These are phyloP conservation scores for Eulemur coronatus DNA, from an alignment of 2,797 vertebrate species.

Conservation along the genomic window DNA sequence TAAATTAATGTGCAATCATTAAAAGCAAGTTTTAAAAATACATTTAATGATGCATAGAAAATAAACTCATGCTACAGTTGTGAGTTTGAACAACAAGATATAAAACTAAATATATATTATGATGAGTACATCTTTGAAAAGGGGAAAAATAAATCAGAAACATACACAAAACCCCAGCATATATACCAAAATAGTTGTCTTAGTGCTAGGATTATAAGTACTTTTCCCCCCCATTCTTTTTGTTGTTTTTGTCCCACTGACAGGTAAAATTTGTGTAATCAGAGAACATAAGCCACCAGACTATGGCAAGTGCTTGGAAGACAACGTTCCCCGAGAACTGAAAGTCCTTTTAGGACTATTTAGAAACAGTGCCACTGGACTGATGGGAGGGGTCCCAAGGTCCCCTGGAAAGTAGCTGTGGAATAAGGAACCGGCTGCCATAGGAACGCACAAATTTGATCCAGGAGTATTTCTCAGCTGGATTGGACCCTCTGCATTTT, in stretches of 20 bases:
- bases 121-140: conserved; percentile 15
- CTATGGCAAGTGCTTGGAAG: neutral
- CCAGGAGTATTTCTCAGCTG: neutral
- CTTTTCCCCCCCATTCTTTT: neutral
- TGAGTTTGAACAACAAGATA: neutral
- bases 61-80: neutral
- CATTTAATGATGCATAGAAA: neutral
- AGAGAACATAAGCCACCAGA: neutral
- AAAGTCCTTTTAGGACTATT: neutral
- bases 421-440: neutral
- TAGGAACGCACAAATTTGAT: neutral
- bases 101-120: neutral
- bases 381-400: neutral
- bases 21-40: conserved; percentile 12
- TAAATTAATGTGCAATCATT: conserved; percentile 2
- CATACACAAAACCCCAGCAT: neutral
- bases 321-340: neutral
- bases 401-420: neutral
- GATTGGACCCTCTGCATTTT: neutral
- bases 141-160: neutral
- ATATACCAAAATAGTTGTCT: neutral
- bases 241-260: neutral
- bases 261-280: neutral
- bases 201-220: neutral
- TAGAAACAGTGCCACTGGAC: neutral